These are phyloP conservation scores for Dolichallabes microphthalmus DNA, from an alignment of 2,113 vertebrate species.

Conservation along the genomic window DNA sequence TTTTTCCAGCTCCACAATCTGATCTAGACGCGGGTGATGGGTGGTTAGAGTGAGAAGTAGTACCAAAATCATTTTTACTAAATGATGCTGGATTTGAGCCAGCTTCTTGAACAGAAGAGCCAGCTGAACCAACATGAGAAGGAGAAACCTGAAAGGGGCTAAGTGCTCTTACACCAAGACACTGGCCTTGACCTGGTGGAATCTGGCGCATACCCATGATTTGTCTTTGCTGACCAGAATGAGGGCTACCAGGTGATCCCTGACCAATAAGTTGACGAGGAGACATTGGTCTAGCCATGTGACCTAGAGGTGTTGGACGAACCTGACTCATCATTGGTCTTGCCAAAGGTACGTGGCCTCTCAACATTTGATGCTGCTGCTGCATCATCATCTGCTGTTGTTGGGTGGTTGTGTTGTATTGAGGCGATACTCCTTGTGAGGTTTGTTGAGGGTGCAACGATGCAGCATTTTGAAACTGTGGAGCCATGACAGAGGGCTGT, in stretches of 20 bases:
- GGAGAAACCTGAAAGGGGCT: conserved; percentile 71
- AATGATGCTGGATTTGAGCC: conserved; percentile 68
- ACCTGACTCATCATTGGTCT: conserved; percentile 63
- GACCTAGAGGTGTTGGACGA: conserved; percentile 54
- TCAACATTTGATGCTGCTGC: conserved; percentile 67
- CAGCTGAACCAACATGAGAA: conserved; percentile 70
- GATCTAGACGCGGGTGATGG: conserved; percentile 64
- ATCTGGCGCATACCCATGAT: conserved; percentile 64
- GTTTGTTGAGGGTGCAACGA: conserved; percentile 59
- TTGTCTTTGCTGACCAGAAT: conserved; percentile 64
- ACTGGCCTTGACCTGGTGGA: conserved; percentile 57
- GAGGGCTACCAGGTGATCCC: conserved; percentile 65
- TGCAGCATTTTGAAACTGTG: conserved; percentile 69
- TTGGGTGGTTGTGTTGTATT: conserved; percentile 53
- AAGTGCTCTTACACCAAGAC: conserved; percentile 57
- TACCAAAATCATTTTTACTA: conserved; percentile 55
- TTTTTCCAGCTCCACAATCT: conserved; percentile 66
- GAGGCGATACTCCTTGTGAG: conserved; percentile 57
- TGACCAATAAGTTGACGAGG: conserved; percentile 66
- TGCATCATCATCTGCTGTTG: conserved; percentile 58
- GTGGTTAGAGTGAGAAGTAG: conserved; percentile 61
- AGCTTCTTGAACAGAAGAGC: conserved; percentile 57
- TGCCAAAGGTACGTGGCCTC: conserved; percentile 65
- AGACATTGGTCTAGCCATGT: conserved; percentile 67
- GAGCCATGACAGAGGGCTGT: conserved; percentile 64